A percentile compares a stretch with the other conserved stretches of the same genome.
These are phyloP conservation scores for Poecilia latipinna DNA, from an alignment of 2,113 vertebrate species.

Conservation along the genomic window DNA sequence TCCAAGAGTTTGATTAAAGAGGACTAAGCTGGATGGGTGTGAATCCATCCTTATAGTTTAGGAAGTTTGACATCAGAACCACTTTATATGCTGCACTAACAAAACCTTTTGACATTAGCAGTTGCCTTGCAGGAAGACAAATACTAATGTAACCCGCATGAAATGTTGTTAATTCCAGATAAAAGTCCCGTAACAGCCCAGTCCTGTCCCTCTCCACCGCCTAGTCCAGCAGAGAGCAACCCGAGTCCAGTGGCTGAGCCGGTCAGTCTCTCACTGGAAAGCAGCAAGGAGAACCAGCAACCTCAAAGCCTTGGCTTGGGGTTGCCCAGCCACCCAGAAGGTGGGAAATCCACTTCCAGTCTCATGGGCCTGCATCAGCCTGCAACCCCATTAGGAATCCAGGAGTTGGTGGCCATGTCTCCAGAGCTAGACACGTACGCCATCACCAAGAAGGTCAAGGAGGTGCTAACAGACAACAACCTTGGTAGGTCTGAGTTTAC, in stretches of 20 bases:
- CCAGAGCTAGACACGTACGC: slow-evolving; percentile 94
- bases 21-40: too few relatives aligned
- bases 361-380: slow-evolving; percentile 71
- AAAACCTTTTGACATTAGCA: neutral
- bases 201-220: slow-evolving; percentile 88
- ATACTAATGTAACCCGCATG: neutral
- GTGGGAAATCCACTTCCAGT: slow-evolving; percentile 78
- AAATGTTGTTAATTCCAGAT: slow-evolving; percentile 48
- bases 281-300: slow-evolving; percentile 98
- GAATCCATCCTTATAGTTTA: too few relatives aligned
- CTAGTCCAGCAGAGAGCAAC: slow-evolving; percentile 79
- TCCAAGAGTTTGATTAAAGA: too few relatives aligned
- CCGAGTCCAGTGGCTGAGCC: slow-evolving; percentile 86
- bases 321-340: slow-evolving; percentile 81
- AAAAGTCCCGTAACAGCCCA: slow-evolving; percentile 85
- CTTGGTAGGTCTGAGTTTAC: slow-evolving; percentile 82
- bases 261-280: slow-evolving; percentile 86
- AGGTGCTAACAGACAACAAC: slow-evolving; percentile 98
- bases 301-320: slow-evolving; percentile 80
- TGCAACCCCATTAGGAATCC: slow-evolving; percentile 87
- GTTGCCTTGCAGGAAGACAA: too few relatives aligned
- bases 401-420: slow-evolving; percentile 97
- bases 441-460: slow-evolving; percentile 98
- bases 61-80: neutral
- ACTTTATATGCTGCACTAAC: neutral